Evolutionary conservation across 30 jellyfish, hydroid and myxozoan genomes (phyloP).

Genomic region (Catostylus mosaicus): DNA sequence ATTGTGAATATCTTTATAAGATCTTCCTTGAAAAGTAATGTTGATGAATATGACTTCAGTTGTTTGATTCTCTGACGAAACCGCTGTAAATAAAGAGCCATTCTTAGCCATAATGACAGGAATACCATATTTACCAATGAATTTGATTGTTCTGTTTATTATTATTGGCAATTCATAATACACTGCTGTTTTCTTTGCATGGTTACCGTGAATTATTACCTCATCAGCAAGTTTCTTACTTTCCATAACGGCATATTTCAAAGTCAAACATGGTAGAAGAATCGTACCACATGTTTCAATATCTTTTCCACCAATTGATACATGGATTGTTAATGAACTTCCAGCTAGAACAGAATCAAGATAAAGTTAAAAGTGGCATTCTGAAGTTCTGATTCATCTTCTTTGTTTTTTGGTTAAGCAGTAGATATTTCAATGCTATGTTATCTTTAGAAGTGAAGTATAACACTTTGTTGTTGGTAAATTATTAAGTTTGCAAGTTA

Average conservation of each 20-base stretch:
- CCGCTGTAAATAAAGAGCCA: neutral
- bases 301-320: neutral
- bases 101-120: neutral
- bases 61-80: neutral
- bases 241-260: slow-evolving; percentile 8
- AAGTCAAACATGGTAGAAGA: neutral
- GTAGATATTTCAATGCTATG: too few species aligned
- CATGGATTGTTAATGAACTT: neutral
- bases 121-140: neutral
- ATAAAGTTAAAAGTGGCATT: too few species aligned
- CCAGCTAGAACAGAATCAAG: neutral
- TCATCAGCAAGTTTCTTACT: neutral
- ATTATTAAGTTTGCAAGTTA: too few species aligned
- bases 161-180: neutral
- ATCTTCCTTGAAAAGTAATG: neutral
- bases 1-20: neutral
- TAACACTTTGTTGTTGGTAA: too few species aligned
- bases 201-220: neutral
- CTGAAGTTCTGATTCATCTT: too few species aligned
- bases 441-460: too few species aligned
- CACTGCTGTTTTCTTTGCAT: neutral
- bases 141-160: neutral
- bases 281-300: neutral
- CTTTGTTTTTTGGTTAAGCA: too few species aligned
- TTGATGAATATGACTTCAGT: neutral